Conservation (phyloP, 2,113 vertebrate species). For the Crotophaga sulcirostris region DNA sequence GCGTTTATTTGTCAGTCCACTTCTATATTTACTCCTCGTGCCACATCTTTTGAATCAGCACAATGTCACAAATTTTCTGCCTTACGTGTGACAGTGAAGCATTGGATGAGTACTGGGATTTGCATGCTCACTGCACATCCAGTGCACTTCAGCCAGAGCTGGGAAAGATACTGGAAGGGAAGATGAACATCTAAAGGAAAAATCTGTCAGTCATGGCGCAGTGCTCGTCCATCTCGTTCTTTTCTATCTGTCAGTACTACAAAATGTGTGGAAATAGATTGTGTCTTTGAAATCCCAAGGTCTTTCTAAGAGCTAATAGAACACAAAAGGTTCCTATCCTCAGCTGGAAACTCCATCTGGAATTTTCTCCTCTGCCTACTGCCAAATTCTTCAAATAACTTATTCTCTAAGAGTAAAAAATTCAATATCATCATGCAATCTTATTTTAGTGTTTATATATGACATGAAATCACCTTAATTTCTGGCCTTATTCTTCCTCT, state of each 20-base stretch:
- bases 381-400: background rate
- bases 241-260: background rate
- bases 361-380: background rate
- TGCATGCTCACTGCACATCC: conserved; percentile 34
- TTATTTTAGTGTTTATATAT: background rate
- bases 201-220: conserved; percentile 39
- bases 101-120: conserved; percentile 50
- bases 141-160: conserved; percentile 6
- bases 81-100: conserved; percentile 47
- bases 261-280: conserved; percentile 12
- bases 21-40: conserved; percentile 45
- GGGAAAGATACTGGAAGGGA: background rate
- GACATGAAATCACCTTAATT: background rate
- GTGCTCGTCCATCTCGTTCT: conserved; percentile 1
- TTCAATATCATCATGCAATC: background rate
- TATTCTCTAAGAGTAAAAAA: background rate
- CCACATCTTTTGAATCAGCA: conserved; percentile 54
- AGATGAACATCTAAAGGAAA: conserved; percentile 26
- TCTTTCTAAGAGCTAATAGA: conserved; percentile 19
- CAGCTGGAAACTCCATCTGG: background rate
- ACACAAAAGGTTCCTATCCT: background rate
- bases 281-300: conserved; percentile 60
- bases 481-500: background rate
- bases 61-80: conserved; percentile 37
- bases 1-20: background rate